Percentiles rank a stretch among this genome's conserved stretches.
Conservation (phyloP, 2,888 invertebrate genomes). For the Dicyrtomina minuta region DNA sequence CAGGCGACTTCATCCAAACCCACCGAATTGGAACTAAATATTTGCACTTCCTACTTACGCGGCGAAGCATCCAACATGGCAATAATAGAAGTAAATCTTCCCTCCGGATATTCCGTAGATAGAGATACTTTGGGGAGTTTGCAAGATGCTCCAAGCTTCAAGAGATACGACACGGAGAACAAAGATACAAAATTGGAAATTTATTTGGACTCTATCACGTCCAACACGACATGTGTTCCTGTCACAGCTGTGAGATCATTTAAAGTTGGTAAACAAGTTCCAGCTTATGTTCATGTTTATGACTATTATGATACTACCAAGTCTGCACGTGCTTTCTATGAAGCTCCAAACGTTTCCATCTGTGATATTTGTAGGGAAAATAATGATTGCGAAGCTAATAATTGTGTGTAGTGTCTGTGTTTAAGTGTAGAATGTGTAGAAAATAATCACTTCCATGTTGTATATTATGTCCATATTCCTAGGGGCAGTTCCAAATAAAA, state of each 20-base stretch:
- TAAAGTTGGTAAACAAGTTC: conserved; percentile 80
- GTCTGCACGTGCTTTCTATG: conserved; percentile 79
- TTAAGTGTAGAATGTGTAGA: too few relatives aligned
- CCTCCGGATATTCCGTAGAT: conserved; percentile 87
- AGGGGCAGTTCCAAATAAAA: too few relatives aligned
- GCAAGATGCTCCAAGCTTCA: conserved; percentile 58
- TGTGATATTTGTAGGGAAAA: conserved; percentile 9
- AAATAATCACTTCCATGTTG: too few relatives aligned
- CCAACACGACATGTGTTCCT: conserved; percentile 73
- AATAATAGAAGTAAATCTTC: conserved; percentile 82
- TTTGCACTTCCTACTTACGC: conserved; percentile 31
- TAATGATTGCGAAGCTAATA: conserved; percentile 7
- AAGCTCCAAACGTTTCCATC: conserved; percentile 59
- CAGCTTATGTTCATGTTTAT: conserved; percentile 78
- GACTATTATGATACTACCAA: conserved; percentile 84
- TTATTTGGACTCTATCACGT: conserved; percentile 66
- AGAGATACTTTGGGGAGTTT: conserved; percentile 56
- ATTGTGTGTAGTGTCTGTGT: conserved; percentile 16
- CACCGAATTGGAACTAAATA: conserved; percentile 4
- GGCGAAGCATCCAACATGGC: conserved; percentile 72
- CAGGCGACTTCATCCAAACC: too few relatives aligned
- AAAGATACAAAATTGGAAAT: conserved; percentile 67
- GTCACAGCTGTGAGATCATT: conserved; percentile 78
- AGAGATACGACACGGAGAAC: conserved; percentile 70
- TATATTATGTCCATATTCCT: too few relatives aligned